Conservation (phyloP, 2,888 invertebrate genomes). For the Drosophila birchii region DNA sequence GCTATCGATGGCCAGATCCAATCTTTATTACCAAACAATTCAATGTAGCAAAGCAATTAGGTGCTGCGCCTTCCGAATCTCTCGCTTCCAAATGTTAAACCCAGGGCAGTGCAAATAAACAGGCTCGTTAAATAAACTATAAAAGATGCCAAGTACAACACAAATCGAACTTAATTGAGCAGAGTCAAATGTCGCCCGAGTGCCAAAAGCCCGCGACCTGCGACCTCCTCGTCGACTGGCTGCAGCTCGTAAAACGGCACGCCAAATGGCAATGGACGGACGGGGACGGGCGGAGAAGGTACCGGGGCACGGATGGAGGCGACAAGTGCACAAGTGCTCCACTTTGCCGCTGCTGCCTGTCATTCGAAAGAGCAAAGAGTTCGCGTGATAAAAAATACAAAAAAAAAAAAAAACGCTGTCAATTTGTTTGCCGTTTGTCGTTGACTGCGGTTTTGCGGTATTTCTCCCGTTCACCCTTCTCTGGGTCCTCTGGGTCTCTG, state of each 20-base stretch:
- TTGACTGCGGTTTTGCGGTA: conserved; percentile 45
- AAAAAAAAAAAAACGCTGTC: conserved; percentile 52
- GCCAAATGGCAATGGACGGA: conserved; percentile 35
- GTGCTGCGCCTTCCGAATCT: background rate
- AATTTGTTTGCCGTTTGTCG: conserved; percentile 67
- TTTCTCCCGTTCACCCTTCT: background rate
- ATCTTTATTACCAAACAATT: conserved; percentile 15
- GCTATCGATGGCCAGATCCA: conserved; percentile 12
- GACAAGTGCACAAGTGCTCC: conserved; percentile 52
- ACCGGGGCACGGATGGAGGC: conserved; percentile 3
- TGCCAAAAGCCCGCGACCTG: conserved; percentile 54
- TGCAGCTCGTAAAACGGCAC: conserved; percentile 21
- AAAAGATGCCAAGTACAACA: conserved; percentile 49
- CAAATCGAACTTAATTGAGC: conserved; percentile 77
- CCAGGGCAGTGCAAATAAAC: conserved; percentile 37
- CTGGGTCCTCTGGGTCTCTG: conserved; percentile 10
- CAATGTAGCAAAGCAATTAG: conserved; percentile 22
- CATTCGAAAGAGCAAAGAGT: conserved; percentile 58
- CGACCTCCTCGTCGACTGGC: background rate
- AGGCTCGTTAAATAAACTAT: conserved; percentile 63
- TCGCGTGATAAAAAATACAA: conserved; percentile 72
- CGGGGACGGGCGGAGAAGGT: background rate
- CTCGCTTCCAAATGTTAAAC: background rate
- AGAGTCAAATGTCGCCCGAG: conserved; percentile 72
- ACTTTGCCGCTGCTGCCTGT: conserved; percentile 44